These are phyloP conservation scores for Phylloscopus whistleri DNA, from an alignment of 2,113 vertebrate species.

Conservation along the genomic window DNA sequence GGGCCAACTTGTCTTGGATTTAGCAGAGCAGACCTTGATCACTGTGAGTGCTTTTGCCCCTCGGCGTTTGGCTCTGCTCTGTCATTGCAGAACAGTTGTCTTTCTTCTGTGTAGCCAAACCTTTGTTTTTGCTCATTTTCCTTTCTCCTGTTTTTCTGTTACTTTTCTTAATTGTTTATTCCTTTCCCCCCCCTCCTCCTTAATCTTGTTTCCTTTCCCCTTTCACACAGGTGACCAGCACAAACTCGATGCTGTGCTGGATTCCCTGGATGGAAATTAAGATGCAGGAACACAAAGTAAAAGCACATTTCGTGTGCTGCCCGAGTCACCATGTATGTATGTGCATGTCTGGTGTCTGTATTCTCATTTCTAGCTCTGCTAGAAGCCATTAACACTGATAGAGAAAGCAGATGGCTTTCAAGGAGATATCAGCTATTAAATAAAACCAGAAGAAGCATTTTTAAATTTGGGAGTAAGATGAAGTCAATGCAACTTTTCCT, in stretches of 20 bases:
- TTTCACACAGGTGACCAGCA: background rate
- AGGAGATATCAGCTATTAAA: background rate
- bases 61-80: rapidly evolving
- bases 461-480: background rate
- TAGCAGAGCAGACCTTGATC: background rate
- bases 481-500: background rate
- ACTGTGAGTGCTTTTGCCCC: background rate
- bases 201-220: background rate
- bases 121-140: background rate
- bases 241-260: background rate
- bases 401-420: background rate
- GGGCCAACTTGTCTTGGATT: background rate
- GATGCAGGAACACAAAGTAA: background rate
- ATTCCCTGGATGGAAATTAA: background rate
- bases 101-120: background rate
- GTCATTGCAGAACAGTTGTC: background rate
- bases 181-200: rapidly evolving
- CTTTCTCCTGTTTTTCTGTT: background rate
- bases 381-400: background rate
- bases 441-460: background rate
- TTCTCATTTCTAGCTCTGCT: background rate
- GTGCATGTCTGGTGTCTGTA: background rate
- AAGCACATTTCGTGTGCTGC: rapidly evolving
- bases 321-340: rapidly evolving
- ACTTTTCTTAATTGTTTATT: background rate